Evolutionary conservation across 2,888 invertebrate species (phyloP).

Genomic region (Stenodema calcarata): DNA sequence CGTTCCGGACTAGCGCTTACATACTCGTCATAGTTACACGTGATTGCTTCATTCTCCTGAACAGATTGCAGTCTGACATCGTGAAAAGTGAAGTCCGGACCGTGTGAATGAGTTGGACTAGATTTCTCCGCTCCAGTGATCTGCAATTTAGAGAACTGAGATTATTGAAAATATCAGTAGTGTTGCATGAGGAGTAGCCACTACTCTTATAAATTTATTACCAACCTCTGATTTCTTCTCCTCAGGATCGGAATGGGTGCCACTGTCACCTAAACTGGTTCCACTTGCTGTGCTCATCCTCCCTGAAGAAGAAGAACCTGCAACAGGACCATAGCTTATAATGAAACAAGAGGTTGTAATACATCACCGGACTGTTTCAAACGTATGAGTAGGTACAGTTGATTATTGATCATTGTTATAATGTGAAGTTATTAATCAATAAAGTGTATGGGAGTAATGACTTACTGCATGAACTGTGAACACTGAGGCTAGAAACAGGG

Average conservation of each 20-base stretch:
- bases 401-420: too few relatives aligned
- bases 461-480: conserved; percentile 72
- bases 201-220: too few relatives aligned
- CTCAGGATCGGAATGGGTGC: conserved; percentile 84
- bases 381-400: too few relatives aligned
- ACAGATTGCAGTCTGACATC: conserved; percentile 34
- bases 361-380: too few relatives aligned
- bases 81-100: conserved; percentile 41
- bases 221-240: conserved; percentile 66
- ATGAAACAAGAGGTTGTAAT: too few relatives aligned
- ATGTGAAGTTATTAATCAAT: too few relatives aligned
- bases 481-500: conserved; percentile 73
- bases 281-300: conserved; percentile 79
- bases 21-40: conserved; percentile 43
- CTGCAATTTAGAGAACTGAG: conserved; percentile 16
- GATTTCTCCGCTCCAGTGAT: conserved; percentile 27
- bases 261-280: conserved; percentile 81
- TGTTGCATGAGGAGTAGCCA: too few relatives aligned
- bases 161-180: too few relatives aligned
- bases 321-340: conserved; percentile 16
- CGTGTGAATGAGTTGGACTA: conserved; percentile 35
- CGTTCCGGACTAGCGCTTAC: conserved; percentile 9
- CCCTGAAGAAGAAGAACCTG: conserved; percentile 79
- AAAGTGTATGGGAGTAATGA: conserved; percentile 48
- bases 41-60: conserved; percentile 32